Conservation (phyloP, 2,797 vertebrate species). For the Carduelis carduelis region DNA sequence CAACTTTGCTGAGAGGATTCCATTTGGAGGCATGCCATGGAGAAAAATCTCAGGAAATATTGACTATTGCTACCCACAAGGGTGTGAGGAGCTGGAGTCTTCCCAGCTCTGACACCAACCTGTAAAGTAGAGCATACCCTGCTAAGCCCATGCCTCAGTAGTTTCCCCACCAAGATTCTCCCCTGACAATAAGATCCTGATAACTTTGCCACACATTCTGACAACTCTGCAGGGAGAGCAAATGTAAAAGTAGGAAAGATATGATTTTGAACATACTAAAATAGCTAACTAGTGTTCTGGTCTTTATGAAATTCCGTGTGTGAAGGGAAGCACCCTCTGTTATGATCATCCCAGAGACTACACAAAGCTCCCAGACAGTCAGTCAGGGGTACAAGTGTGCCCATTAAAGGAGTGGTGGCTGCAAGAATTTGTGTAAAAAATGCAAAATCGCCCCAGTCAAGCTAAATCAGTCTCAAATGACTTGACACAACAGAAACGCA, state of each 20-base stretch:
- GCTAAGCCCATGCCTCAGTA: neutral
- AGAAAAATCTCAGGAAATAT: slow-evolving; percentile 28
- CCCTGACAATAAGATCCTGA: neutral
- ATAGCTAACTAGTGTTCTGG: neutral
- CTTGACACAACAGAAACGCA: neutral
- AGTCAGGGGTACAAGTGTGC: neutral
- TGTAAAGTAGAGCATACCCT: neutral
- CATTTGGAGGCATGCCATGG: slow-evolving; percentile 20
- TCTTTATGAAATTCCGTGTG: neutral
- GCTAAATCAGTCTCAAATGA: neutral
- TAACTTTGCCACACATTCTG: neutral
- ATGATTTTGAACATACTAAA: neutral
- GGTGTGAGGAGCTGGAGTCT: neutral
- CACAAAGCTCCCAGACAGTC: neutral
- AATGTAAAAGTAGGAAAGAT: neutral
- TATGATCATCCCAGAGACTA: neutral
- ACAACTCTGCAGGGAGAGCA: neutral
- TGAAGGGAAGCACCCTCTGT: neutral
- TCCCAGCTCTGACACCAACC: neutral
- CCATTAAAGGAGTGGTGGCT: neutral
- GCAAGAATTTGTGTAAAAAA: neutral
- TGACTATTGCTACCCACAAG: neutral
- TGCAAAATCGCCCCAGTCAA: neutral
- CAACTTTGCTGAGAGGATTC: slow-evolving; percentile 17
- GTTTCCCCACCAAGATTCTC: neutral